Conservation (phyloP, 2,113 vertebrate species). For the Osmerus eperlanus region DNA sequence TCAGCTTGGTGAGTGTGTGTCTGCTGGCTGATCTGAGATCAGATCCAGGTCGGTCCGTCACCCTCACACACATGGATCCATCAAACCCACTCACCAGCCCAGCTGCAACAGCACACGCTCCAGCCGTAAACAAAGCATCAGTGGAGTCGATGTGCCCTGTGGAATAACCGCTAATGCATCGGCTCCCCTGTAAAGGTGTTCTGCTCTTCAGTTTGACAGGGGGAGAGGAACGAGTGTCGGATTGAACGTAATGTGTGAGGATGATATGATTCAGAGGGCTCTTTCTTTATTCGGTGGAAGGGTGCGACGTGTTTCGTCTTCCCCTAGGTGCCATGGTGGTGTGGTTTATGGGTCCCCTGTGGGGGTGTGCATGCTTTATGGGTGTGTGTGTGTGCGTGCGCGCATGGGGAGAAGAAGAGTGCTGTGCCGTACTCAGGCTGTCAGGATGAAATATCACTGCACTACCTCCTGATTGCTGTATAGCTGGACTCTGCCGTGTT, state of each 20-base stretch:
- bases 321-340: slow-evolving; percentile 33
- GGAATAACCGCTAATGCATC: not conserved
- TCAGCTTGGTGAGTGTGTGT: not conserved
- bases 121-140: not conserved
- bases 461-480: slow-evolving; percentile 67
- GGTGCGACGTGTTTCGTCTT: slow-evolving; percentile 53
- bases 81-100: slow-evolving; percentile 12
- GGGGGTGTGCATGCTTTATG: not conserved
- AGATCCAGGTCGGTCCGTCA: slow-evolving; percentile 41
- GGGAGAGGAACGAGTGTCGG: slow-evolving; percentile 15
- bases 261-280: slow-evolving; percentile 38
- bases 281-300: slow-evolving; percentile 34
- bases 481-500: slow-evolving; percentile 52
- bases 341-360: slow-evolving; percentile 46
- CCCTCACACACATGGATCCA: slow-evolving; percentile 11
- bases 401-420: slow-evolving; percentile 19
- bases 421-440: slow-evolving; percentile 46
- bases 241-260: slow-evolving; percentile 38
- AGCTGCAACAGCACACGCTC: slow-evolving; percentile 3
- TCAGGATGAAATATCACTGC: slow-evolving; percentile 69
- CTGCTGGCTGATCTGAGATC: slow-evolving; percentile 13
- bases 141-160: not conserved
- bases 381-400: not conserved
- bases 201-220: slow-evolving; percentile 21
- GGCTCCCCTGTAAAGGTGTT: not conserved